Evolutionary conservation across 1,140 invertebrate species (phyloP).

Genomic region (Aleiodes sp.): DNA sequence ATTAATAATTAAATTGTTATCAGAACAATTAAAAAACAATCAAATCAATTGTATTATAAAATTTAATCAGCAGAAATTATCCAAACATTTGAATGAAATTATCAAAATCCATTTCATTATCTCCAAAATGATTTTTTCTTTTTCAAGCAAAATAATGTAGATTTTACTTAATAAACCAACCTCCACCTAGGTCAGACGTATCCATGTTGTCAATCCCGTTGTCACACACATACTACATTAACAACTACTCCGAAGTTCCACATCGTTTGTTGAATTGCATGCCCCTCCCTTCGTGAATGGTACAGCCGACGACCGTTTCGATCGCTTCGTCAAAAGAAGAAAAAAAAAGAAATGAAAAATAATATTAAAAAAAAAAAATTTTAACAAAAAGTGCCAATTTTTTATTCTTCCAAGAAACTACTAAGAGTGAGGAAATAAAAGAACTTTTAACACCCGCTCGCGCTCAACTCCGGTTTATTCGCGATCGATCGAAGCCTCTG

Average conservation of each 20-base stretch:
- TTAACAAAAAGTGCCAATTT: too few relatives aligned
- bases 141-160: slow-evolving; percentile 27
- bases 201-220: slow-evolving; percentile 67
- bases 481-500: neutral
- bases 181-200: slow-evolving; percentile 65
- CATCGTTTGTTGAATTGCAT: slow-evolving; percentile 65
- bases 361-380: slow-evolving; percentile 1
- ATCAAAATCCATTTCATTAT: too few relatives aligned
- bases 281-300: slow-evolving; percentile 53
- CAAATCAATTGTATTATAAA: too few relatives aligned
- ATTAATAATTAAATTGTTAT: too few relatives aligned
- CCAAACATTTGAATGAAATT: too few relatives aligned
- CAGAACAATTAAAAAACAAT: too few relatives aligned
- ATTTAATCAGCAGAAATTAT: too few relatives aligned
- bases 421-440: neutral
- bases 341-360: neutral
- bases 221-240: slow-evolving; percentile 68
- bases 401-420: slow-evolving; percentile 9
- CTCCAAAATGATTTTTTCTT: too few relatives aligned
- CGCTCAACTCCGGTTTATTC: slow-evolving; percentile 1
- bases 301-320: slow-evolving; percentile 33
- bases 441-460: neutral
- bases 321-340: slow-evolving; percentile 28
- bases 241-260: slow-evolving; percentile 65
- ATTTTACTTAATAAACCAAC: slow-evolving; percentile 50